Evolutionary conservation across 2,888 invertebrate genomes (phyloP).

Genomic region (Nebria salina): DNA sequence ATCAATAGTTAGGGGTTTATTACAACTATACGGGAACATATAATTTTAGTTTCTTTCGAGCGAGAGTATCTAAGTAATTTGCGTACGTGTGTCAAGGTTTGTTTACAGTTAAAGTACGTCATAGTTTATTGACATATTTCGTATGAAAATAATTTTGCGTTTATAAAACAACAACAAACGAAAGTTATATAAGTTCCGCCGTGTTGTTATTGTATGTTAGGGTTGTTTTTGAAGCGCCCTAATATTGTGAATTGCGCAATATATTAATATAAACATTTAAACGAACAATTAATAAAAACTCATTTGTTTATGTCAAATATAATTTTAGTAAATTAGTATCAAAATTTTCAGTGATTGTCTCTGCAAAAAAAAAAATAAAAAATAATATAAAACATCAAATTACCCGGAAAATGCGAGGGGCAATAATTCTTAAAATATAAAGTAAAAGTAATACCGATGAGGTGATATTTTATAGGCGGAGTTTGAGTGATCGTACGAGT

Average conservation of each 20-base stretch:
- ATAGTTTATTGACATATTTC: not conserved
- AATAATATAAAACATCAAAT: not conserved
- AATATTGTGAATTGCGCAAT: no score
- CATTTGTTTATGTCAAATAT: not conserved
- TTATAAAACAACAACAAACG: not conserved
- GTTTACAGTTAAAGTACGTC: not conserved
- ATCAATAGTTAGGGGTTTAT: not conserved
- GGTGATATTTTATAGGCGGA: slow-evolving; percentile 48
- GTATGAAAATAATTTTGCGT: not conserved
- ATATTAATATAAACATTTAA: no score
- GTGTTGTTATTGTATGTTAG: no score
- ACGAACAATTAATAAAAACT: not conserved
- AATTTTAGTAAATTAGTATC: not conserved
- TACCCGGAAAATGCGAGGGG: not conserved
- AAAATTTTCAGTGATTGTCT: not conserved
- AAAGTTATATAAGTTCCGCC: not conserved
- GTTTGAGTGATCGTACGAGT: slow-evolving; percentile 46
- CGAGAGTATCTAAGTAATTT: not conserved
- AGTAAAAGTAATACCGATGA: slow-evolving; percentile 28
- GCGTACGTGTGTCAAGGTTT: not conserved
- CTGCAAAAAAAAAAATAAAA: not conserved
- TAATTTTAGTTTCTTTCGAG: not conserved
- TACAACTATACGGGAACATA: not conserved
- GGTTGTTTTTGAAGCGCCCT: no score
- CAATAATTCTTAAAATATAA: not conserved